Base-by-base conservation (phyloP, 1,140 invertebrate species). In the Fragariocoptes setiger region DNA sequence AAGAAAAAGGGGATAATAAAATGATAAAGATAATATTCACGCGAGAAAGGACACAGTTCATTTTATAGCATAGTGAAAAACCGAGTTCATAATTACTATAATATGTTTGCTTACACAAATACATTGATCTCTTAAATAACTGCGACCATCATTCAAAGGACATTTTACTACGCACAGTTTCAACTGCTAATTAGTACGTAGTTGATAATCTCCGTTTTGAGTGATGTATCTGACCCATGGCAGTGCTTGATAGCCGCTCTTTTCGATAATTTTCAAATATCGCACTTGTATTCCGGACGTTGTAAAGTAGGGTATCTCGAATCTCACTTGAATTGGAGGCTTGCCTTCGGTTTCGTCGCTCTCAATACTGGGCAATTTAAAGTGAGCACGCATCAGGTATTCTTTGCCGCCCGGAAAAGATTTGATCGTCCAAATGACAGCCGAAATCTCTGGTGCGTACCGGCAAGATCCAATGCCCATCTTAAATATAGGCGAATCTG, bases 151-250 rank as follows among this genome's bases (percentile, higher is more conserved):
- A 8, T n/a, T 31, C 25, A 8, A 8, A 31, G n/a, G 25, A n/a
- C 8, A 31, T 8, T 31, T n/a, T n/a, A 31, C 16, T 16, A 38
- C 5, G 5, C 8, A 38, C 17, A 38, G 17, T 38, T 16, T 12
- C 16, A 16, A 22, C 3, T 36, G 19, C 47, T 65, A 88, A 62
- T 80, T 80, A 44, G 85, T 95, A 56, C 90, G 69, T 45, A 99
- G 60, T 55, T 97, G 88, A 60, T 99, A 99, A 56, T 99, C 90
- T 22, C 92, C 92, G 60, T 97, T 97, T 56, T 97, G 88, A 16
- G 92, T 99, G 38, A 99, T 97, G 53, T 99, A 99, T 19, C 88
- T 63, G 4, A 99, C 90, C 92, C 90, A 99, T 0, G 92, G 92
- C 39, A 99, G 54, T 0, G 90, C 90, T 60, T 97, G 90, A 55